Percentiles rank a stretch among this genome's conserved stretches.
These are phyloP conservation scores for Tenebrosternarchus preto DNA, from an alignment of 2,113 vertebrate genomes.

Conservation along the genomic window DNA sequence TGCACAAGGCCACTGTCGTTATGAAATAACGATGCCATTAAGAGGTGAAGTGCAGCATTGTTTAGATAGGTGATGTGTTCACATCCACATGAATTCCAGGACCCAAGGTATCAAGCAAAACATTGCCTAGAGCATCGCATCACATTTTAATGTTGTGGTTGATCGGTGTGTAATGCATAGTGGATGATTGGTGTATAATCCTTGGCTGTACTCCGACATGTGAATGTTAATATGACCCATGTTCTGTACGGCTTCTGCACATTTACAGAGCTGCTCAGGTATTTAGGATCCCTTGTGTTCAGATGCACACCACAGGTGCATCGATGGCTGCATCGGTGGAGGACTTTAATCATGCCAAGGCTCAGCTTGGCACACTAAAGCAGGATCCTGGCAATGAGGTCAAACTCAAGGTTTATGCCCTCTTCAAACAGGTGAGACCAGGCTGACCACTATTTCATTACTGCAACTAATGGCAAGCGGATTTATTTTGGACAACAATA, in stretches of 20 bases:
- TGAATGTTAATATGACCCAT: not conserved
- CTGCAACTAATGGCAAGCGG: not conserved
- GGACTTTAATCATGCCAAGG: slow-evolving; percentile 84
- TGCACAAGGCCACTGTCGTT: no score
- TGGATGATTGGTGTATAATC: no score
- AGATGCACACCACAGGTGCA: slow-evolving; percentile 69
- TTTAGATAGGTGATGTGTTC: no score
- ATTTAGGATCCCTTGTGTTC: slow-evolving; percentile 51
- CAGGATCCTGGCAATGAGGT: slow-evolving; percentile 86
- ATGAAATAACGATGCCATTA: no score
- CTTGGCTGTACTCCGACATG: not conserved
- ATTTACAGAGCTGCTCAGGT: not conserved
- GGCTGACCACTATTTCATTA: not conserved
- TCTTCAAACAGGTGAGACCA: slow-evolving; percentile 89
- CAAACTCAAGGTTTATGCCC: slow-evolving; percentile 88
- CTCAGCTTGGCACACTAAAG: slow-evolving; percentile 78
- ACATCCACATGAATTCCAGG: no score
- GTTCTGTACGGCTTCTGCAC: not conserved
- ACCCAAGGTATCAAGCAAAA: no score
- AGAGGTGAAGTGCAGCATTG: no score
- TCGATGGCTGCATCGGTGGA: slow-evolving; percentile 76
- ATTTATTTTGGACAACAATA: not conserved
- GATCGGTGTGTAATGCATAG: no score
- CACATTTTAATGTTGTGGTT: no score
- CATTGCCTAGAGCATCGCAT: no score